Base-by-base conservation (phyloP, 2,113 vertebrate species). In the Erythrocercus mccallii region DNA sequence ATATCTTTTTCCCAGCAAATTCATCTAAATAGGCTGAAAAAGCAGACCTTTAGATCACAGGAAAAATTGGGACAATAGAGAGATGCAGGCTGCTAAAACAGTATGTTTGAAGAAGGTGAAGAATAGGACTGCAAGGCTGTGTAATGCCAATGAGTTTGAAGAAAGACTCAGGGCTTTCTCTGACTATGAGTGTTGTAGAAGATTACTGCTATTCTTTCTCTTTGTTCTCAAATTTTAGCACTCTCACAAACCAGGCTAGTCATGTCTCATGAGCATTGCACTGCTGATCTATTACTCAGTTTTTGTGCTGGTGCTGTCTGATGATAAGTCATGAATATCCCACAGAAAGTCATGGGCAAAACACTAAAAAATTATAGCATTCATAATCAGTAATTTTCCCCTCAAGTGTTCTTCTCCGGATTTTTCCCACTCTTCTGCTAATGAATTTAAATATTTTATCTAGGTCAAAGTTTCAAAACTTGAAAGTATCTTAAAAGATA, bases 151-250 rank as follows among this genome's bases (percentile, higher is more conserved):
- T 21, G 53, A 79, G 20, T 54, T 7, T 82, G 58, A 30, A 85
- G 81, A 87, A 92, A 28, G 12, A 90, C 13, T 12, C 18, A 54
- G 47, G 19, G 20, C 4, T 3, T 57, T 80, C 38, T 82, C 33
- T 79, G 66, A 23, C 40, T 53, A 2, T 37, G 57, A 24, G 10
- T 84, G 12, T 50, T 47, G 66, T 28, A 47, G 48, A 87, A 79
- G 61, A 87, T 91, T 82, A 65, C 74, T 95, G 42, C 13, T 24
- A 38, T 80, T 91, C 62, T 65, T 78, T 71, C 57, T 71, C 65
- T 81, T 86, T 95, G 61, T 72, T 94, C 61, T 89, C 61, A 61
- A 45, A 80, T 95, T 95, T 90, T 68, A 65, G 11, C 5, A 10
- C 42, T 81, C 21, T 82, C 9, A 53, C 38, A 89, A 91, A 53